Evolutionary conservation across 2,888 invertebrate genomes (phyloP).

Genomic region (Hypomecis punctinalis): DNA sequence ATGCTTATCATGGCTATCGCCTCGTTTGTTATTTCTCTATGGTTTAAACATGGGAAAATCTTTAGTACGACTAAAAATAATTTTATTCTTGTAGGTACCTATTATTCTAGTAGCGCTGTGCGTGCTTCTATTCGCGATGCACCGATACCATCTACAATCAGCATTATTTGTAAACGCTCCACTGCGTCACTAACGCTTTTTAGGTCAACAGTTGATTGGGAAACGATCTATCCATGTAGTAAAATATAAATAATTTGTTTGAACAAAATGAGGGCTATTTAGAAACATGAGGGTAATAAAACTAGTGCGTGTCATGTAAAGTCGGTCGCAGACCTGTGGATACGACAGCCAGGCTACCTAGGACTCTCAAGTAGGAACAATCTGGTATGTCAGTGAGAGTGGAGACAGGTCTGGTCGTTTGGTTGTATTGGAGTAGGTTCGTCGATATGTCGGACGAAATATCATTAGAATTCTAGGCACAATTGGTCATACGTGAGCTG

Average conservation of each 20-base stretch:
- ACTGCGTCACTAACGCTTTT: constrained; percentile 79
- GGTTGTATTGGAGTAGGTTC: constrained; percentile 52
- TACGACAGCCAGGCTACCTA: constrained; percentile 56
- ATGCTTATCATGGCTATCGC: too few species aligned
- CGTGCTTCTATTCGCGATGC: constrained; percentile 55
- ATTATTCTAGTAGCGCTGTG: not conserved
- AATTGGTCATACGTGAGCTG: constrained; percentile 74
- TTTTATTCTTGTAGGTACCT: not conserved
- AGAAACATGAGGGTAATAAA: constrained; percentile 85
- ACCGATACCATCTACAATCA: constrained; percentile 63
- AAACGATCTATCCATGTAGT: constrained; percentile 82
- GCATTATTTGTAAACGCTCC: constrained; percentile 76
- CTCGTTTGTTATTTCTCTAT: too few species aligned
- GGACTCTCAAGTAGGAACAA: constrained; percentile 54
- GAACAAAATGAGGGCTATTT: constrained; percentile 84
- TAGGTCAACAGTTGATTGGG: constrained; percentile 82
- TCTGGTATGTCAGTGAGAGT: constrained; percentile 47
- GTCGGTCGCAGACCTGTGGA: constrained; percentile 74
- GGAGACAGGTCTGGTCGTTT: constrained; percentile 58
- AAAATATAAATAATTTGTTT: constrained; percentile 84
- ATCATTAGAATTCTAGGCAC: constrained; percentile 78
- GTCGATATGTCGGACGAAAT: constrained; percentile 68
- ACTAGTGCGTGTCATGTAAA: constrained; percentile 82
- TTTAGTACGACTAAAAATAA: too few species aligned
- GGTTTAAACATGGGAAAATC: too few species aligned